Evolutionary conservation across 1,140 invertebrate genomes (phyloP).

Genomic region (Belonocnema kinseyi): DNA sequence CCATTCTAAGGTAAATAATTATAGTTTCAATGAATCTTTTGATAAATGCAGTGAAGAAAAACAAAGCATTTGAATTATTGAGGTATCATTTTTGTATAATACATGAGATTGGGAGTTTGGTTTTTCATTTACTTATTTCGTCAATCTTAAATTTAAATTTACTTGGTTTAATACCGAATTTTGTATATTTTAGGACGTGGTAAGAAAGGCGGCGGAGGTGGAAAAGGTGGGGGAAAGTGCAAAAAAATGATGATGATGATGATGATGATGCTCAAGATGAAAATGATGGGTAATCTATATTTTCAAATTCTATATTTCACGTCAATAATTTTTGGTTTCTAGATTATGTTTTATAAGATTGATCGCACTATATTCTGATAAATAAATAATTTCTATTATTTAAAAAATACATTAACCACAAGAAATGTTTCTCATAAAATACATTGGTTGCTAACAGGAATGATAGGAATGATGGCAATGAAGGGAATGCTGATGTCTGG

Average conservation of each 20-base stretch:
- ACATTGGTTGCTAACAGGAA: constrained; percentile 69
- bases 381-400: no score
- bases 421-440: no score
- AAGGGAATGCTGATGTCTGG: constrained; percentile 79
- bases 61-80: neutral
- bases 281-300: constrained; percentile 76
- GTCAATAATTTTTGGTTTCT: no score
- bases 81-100: no score
- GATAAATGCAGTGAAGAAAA: neutral
- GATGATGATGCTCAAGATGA: constrained; percentile 79
- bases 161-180: constrained; percentile 17
- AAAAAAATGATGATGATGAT: constrained; percentile 82
- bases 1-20: neutral
- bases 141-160: no score
- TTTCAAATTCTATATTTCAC: neutral
- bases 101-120: no score
- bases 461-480: constrained; percentile 77
- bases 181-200: constrained; percentile 56
- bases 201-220: constrained; percentile 68
- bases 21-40: no score
- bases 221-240: constrained; percentile 75
- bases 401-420: no score
- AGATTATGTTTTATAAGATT: no score
- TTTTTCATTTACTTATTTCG: no score
- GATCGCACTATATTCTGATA: no score